Conservation (phyloP, 2,888 invertebrate species). For the Macrophya alboannulata region DNA sequence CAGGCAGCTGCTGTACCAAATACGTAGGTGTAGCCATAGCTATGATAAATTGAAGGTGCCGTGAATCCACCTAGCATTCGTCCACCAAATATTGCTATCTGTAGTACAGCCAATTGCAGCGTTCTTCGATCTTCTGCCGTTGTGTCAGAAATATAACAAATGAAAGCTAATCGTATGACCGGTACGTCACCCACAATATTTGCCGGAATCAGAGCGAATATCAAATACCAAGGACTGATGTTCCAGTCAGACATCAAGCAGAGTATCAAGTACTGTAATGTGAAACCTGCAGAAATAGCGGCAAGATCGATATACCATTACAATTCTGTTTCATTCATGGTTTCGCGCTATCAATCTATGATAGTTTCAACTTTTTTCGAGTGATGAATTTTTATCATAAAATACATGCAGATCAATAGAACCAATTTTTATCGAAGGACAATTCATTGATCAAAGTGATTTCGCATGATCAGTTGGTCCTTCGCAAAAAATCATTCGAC, state of each 20-base stretch:
- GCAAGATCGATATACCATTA: not conserved
- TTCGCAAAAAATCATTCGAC: too few relatives aligned
- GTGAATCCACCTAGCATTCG: constrained; percentile 83
- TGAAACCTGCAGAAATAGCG: not conserved
- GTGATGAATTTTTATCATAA: too few relatives aligned
- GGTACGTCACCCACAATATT: constrained; percentile 63
- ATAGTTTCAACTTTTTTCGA: not conserved
- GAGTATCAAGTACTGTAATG: not conserved
- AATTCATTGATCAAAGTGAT: too few relatives aligned
- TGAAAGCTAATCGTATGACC: constrained; percentile 71
- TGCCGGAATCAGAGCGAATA: not conserved
- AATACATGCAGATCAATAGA: too few relatives aligned
- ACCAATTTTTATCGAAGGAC: too few relatives aligned
- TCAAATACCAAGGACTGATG: not conserved
- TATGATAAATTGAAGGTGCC: constrained; percentile 83
- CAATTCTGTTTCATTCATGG: not conserved
- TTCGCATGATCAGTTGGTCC: too few relatives aligned
- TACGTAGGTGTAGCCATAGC: constrained; percentile 82
- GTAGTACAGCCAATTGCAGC: constrained; percentile 78
- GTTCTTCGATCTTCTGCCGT: constrained; percentile 84
- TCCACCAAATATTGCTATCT: constrained; percentile 84
- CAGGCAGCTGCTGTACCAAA: constrained; percentile 80
- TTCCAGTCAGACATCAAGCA: not conserved
- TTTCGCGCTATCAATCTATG: not conserved
- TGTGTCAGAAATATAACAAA: constrained; percentile 87